Evolutionary conservation across 1,140 invertebrate genomes (phyloP).

Genomic region (Bombus polaris): DNA sequence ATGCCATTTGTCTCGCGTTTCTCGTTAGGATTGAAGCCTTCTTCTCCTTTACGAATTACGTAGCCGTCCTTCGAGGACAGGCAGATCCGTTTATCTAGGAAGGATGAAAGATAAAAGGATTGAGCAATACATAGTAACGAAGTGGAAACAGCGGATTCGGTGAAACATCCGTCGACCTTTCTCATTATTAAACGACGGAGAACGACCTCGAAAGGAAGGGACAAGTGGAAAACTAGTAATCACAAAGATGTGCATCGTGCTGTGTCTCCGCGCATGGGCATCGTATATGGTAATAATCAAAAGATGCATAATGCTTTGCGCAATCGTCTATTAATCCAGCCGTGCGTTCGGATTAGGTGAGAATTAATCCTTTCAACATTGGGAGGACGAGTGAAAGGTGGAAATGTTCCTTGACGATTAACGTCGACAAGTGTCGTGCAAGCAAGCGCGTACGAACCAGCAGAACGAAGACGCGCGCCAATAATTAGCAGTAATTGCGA

Average conservation of each 20-base stretch:
- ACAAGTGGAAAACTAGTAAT: too few relatives aligned
- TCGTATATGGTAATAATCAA: constrained; percentile 21
- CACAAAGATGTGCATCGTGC: constrained; percentile 42
- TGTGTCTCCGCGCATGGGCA: constrained; percentile 34
- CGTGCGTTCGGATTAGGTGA: background rate
- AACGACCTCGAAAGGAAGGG: constrained; percentile 31
- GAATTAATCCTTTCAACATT: background rate
- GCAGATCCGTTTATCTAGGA: constrained; percentile 8
- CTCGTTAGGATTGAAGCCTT: background rate
- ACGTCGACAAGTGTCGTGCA: background rate
- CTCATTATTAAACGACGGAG: constrained; percentile 39
- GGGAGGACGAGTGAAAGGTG: constrained; percentile 11
- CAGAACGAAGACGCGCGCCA: background rate
- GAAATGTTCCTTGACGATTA: background rate
- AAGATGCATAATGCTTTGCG: constrained; percentile 21
- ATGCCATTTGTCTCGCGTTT: background rate
- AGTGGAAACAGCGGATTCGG: constrained; percentile 4
- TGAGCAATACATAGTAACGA: background rate
- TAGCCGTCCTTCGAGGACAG: constrained; percentile 23
- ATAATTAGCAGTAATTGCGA: background rate
- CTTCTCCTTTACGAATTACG: background rate
- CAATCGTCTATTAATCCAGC: background rate
- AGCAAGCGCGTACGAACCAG: background rate
- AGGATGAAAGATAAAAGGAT: constrained; percentile 27
- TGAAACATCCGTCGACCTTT: constrained; percentile 39